These are phyloP conservation scores for Ranitomeya imitator DNA, from an alignment of 2,113 vertebrate genomes.

Conservation along the genomic window DNA sequence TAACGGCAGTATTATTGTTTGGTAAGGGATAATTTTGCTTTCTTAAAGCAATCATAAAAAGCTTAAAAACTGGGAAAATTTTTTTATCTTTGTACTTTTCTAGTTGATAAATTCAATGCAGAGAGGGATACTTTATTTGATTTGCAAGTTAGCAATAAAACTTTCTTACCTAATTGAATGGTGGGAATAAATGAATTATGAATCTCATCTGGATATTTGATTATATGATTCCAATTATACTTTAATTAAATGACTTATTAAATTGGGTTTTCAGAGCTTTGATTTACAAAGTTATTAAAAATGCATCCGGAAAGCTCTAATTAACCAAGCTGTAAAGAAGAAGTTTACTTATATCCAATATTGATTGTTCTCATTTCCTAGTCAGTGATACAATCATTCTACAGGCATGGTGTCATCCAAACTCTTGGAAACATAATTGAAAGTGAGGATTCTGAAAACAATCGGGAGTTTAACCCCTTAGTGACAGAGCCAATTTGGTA, in stretches of 20 bases:
- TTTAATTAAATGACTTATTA: constrained; percentile 45
- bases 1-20: too few relatives aligned
- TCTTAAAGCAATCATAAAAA: too few relatives aligned
- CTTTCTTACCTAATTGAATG: constrained; percentile 8
- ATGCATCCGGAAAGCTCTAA: background rate
- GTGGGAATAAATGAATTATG: constrained; percentile 25
- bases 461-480: background rate
- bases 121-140: background rate
- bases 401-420: background rate
- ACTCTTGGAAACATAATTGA: background rate
- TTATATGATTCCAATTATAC: constrained; percentile 31
- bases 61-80: background rate
- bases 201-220: constrained; percentile 35
- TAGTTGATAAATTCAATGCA: background rate
- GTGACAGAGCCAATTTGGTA: too few relatives aligned
- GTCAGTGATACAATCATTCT: background rate
- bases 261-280: constrained; percentile 24
- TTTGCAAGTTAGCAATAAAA: background rate
- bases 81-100: background rate
- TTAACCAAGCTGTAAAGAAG: constrained; percentile 16
- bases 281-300: constrained; percentile 45
- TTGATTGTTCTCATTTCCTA: background rate
- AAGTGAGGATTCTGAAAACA: background rate
- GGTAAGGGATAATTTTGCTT: too few relatives aligned
- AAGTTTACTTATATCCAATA: constrained; percentile 6